These are phyloP conservation scores for Marcusenius ussheri DNA, from an alignment of 2,113 vertebrate genomes.

Conservation along the genomic window DNA sequence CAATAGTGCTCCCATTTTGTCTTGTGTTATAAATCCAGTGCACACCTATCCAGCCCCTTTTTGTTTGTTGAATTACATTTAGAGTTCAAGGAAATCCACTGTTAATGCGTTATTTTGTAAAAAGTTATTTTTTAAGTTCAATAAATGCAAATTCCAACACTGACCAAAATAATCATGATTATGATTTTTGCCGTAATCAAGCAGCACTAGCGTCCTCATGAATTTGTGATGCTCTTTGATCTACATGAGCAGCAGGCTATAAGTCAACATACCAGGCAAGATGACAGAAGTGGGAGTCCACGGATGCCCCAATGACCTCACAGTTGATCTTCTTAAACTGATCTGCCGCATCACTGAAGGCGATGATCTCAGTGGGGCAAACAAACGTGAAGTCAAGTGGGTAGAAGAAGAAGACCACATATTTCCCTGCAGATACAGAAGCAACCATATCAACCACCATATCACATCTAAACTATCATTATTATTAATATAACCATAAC, in stretches of 20 bases:
- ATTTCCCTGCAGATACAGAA: constrained; percentile 69
- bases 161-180: background rate
- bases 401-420: constrained; percentile 93
- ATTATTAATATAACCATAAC: background rate
- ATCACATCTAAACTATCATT: background rate
- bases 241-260: background rate
- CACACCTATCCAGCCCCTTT: background rate
- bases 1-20: background rate
- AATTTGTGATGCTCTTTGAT: background rate
- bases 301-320: constrained; percentile 89
- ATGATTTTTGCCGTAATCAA: background rate
- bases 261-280: constrained; percentile 72
- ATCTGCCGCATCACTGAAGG: constrained; percentile 84
- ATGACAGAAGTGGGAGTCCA: constrained; percentile 95
- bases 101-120: background rate
- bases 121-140: background rate
- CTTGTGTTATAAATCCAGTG: background rate
- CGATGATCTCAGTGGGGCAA: constrained; percentile 51
- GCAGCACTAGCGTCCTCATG: background rate
- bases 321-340: constrained; percentile 88
- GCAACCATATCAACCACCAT: background rate
- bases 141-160: background rate
- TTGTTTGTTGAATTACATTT: background rate
- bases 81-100: background rate
- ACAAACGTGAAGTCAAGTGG: constrained; percentile 94